Conservation (phyloP, 1,140 invertebrate species). For the Saxidomus purpurata region DNA sequence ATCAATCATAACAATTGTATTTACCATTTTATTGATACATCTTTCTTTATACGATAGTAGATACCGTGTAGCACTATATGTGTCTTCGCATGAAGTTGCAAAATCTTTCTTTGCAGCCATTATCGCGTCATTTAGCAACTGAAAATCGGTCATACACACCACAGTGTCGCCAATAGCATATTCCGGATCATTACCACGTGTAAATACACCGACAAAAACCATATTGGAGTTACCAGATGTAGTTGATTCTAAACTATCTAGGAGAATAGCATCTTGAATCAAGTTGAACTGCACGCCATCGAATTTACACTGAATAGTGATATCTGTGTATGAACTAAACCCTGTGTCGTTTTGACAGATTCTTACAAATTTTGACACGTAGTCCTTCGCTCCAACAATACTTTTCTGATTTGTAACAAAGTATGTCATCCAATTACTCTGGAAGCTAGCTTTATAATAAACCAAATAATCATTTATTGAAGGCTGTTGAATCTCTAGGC, state of each 20-base stretch:
- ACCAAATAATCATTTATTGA: neutral
- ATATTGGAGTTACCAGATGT: neutral
- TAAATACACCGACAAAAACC: constrained; percentile 17
- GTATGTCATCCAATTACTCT: neutral
- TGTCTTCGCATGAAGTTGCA: neutral
- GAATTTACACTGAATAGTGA: neutral
- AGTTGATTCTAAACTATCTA: neutral
- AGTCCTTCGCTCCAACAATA: neutral
- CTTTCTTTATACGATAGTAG: neutral
- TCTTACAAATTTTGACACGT: constrained; percentile 16
- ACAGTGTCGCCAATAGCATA: constrained; percentile 5
- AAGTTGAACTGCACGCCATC: neutral
- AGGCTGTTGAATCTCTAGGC: neutral
- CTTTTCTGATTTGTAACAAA: constrained; percentile 47
- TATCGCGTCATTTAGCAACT: neutral
- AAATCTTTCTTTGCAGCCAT: neutral
- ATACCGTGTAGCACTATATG: neutral
- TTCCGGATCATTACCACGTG: constrained; percentile 9
- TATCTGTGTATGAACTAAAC: constrained; percentile 6
- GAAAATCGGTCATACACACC: neutral
- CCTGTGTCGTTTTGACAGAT: constrained; percentile 31
- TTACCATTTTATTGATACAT: too few relatives aligned
- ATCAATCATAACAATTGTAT: too few relatives aligned
- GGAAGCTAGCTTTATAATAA: constrained; percentile 16
- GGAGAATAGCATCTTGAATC: constrained; percentile 4